Percentiles rank a stretch among this genome's conserved stretches.
These are phyloP conservation scores for Nasonovia ribisnigri DNA, from an alignment of 2,888 invertebrate genomes.

Conservation along the genomic window DNA sequence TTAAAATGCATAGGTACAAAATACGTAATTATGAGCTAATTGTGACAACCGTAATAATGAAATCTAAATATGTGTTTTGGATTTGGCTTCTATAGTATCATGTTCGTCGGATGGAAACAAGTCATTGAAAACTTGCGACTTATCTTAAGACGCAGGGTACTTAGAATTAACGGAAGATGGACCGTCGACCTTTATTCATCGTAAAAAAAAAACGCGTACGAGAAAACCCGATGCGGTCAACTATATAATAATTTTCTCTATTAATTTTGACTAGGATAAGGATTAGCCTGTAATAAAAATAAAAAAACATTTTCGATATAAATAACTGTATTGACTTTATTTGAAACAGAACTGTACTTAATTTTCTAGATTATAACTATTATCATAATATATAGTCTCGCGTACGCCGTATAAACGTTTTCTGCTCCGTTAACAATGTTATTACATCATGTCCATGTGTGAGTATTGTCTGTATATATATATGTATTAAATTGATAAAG, in stretches of 20 bases:
- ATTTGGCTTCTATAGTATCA: background rate
- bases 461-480: background rate
- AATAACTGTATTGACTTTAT: background rate
- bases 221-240: background rate
- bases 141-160: background rate
- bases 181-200: background rate
- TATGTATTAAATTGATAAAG: background rate
- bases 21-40: background rate
- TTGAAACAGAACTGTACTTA: background rate
- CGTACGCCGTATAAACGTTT: background rate
- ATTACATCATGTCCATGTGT: background rate
- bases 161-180: background rate
- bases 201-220: background rate
- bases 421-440: slow-evolving; percentile 12
- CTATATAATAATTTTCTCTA: background rate
- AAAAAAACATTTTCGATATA: background rate
- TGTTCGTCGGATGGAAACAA: background rate
- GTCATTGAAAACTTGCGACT: background rate
- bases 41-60: background rate
- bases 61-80: background rate
- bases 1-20: background rate
- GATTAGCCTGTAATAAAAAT: background rate
- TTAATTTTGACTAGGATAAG: background rate
- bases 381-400: background rate
- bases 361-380: slow-evolving; percentile 3